Evolutionary conservation across 2,797 vertebrate species (phyloP).

Genomic region (Buphagus erythrorhynchus): DNA sequence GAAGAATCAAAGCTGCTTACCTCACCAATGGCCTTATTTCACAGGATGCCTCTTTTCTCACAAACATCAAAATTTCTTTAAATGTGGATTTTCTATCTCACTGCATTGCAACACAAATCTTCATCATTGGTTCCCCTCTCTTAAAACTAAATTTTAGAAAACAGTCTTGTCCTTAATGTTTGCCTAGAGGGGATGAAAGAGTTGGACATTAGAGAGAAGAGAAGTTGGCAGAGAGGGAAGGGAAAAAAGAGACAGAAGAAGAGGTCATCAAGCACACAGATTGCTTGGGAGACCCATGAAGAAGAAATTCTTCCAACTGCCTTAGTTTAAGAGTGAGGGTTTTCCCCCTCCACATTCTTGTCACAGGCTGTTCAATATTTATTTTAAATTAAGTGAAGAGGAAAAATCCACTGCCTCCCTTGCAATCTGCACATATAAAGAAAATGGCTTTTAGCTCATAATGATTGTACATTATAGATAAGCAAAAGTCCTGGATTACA

Average conservation of each 20-base stretch:
- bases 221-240: not conserved
- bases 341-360: slow-evolving; percentile 17
- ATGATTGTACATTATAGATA: not conserved
- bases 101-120: not conserved
- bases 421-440: slow-evolving; percentile 17
- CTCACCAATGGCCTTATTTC: not conserved
- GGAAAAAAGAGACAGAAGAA: not conserved
- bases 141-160: slow-evolving; percentile 27
- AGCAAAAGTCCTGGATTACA: not conserved
- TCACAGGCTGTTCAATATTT: slow-evolving; percentile 7
- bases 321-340: not conserved
- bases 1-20: not conserved
- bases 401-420: slow-evolving; percentile 7
- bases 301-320: slow-evolving; percentile 25
- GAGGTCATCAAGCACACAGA: not conserved
- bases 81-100: not conserved
- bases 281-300: not conserved
- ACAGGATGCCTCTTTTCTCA: not conserved
- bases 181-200: not conserved
- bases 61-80: fast-evolving
- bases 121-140: not conserved
- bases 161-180: not conserved
- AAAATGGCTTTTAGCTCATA: not conserved
- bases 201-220: not conserved
- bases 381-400: slow-evolving; percentile 33